Percentiles rank a stretch among this genome's conserved stretches.
Conservation (phyloP, 2,888 invertebrate genomes). For the Andrena bucephala region DNA sequence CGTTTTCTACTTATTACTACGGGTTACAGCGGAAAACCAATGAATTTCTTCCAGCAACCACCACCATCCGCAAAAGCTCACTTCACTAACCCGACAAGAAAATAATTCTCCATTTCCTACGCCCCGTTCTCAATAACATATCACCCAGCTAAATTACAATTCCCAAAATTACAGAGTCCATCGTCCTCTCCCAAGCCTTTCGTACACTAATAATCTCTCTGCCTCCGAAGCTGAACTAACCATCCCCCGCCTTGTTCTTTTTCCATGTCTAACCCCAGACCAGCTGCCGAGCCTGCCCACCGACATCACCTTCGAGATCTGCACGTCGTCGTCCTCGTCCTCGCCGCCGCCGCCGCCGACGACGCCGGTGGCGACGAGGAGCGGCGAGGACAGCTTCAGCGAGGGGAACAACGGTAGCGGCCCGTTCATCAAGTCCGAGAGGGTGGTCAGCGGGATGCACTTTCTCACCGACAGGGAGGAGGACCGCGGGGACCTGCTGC, state of each 20-base stretch:
- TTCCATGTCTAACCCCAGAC: conserved; percentile 67
- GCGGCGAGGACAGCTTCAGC: conserved; percentile 54
- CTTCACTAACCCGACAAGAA: too few relatives aligned
- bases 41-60: too few relatives aligned
- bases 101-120: too few relatives aligned
- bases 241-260: conserved; percentile 57
- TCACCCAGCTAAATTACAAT: too few relatives aligned
- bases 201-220: conserved; percentile 10
- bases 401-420: conserved; percentile 38
- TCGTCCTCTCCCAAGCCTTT: neutral
- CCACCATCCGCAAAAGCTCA: too few relatives aligned
- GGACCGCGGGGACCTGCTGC: conserved; percentile 71
- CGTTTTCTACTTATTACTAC: too few relatives aligned
- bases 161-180: neutral
- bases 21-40: too few relatives aligned
- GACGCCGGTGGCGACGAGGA: conserved; percentile 46
- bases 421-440: conserved; percentile 72
- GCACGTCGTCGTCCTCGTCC: conserved; percentile 74
- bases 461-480: conserved; percentile 81
- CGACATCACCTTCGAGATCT: conserved; percentile 83
- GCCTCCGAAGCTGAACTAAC: conserved; percentile 43
- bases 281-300: conserved; percentile 79
- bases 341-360: conserved; percentile 58
- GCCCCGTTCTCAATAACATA: too few relatives aligned
- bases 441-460: conserved; percentile 79